These are phyloP conservation scores for Osmerus mordax DNA, from an alignment of 2,113 vertebrate genomes.

Conservation along the genomic window DNA sequence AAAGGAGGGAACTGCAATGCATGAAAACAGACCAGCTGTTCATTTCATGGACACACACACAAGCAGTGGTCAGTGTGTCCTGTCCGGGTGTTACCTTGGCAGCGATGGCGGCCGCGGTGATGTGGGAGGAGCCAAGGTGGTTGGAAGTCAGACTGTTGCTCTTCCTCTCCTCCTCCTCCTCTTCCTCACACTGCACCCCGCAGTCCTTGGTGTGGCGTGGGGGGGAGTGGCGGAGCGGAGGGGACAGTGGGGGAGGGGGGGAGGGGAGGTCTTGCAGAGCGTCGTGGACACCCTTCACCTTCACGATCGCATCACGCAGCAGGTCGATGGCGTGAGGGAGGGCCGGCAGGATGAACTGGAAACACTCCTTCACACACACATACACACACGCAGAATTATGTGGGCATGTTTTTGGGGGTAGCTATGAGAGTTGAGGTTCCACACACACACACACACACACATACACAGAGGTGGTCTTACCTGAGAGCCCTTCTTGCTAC, in stretches of 20 bases:
- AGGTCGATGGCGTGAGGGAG: conserved; percentile 98
- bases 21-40: too few relatives aligned
- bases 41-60: not conserved
- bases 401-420: too few relatives aligned
- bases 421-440: too few relatives aligned
- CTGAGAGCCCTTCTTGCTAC: conserved; percentile 99
- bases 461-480: conserved; percentile 63
- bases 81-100: conserved; percentile 81
- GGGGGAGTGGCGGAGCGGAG: conserved; percentile 75
- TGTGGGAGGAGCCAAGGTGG: conserved; percentile 95
- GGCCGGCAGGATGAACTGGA: conserved; percentile 98
- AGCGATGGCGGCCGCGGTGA: conserved; percentile 95
- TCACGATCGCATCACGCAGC: conserved; percentile 91
- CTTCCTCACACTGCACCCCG: conserved; percentile 96
- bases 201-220: conserved; percentile 74
- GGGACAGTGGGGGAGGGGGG: conserved; percentile 85
- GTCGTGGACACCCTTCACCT: conserved; percentile 91
- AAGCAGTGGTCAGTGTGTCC: not conserved
- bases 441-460: conserved; percentile 2
- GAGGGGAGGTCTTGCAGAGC: conserved; percentile 96
- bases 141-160: conserved; percentile 85
- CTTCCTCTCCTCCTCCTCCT: conserved; percentile 92
- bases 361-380: conserved; percentile 85
- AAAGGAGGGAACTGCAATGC: too few relatives aligned
- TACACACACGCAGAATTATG: conserved; percentile 7